Evolutionary conservation across 2,113 vertebrate species (phyloP).

Genomic region (Cromileptes altivelis): DNA sequence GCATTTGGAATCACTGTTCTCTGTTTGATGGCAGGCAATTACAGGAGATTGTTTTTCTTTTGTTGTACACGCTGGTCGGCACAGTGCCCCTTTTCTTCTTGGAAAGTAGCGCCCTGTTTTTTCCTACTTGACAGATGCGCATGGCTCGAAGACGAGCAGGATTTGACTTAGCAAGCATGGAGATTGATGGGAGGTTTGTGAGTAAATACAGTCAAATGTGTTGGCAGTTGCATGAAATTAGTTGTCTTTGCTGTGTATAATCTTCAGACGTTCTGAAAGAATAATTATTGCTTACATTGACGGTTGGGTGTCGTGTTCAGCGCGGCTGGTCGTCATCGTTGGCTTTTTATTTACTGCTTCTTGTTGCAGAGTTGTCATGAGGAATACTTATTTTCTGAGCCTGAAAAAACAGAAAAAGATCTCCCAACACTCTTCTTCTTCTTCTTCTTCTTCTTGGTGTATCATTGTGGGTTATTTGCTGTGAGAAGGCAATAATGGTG

Average conservation of each 20-base stretch:
- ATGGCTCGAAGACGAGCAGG: slow-evolving; percentile 40
- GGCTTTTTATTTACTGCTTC: slow-evolving; percentile 13
- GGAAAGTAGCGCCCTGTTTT: slow-evolving; percentile 58
- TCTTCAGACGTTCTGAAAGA: slow-evolving; percentile 42
- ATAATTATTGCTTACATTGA: slow-evolving; percentile 65
- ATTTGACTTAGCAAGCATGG: slow-evolving; percentile 34
- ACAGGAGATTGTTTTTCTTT: slow-evolving; percentile 72
- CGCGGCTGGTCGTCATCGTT: slow-evolving; percentile 18
- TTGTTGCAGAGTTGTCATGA: background rate
- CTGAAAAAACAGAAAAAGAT: background rate
- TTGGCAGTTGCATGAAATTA: slow-evolving; percentile 32
- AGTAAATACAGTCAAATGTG: slow-evolving; percentile 40
- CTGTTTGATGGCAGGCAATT: slow-evolving; percentile 71
- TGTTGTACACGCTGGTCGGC: slow-evolving; percentile 56
- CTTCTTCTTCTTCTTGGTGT: background rate
- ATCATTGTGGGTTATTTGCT: slow-evolving; percentile 10
- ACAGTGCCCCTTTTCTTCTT: slow-evolving; percentile 43
- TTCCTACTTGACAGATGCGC: slow-evolving; percentile 50
- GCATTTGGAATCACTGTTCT: slow-evolving; percentile 59
- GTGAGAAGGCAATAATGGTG: slow-evolving; percentile 24
- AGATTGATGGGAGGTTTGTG: slow-evolving; percentile 56
- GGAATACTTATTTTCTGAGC: background rate
- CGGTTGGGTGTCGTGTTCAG: slow-evolving; percentile 21
- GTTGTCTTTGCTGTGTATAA: slow-evolving; percentile 32
- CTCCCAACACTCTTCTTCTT: background rate